Conservation (phyloP, 1,140 invertebrate species). For the Himalopsyche phryganea region DNA sequence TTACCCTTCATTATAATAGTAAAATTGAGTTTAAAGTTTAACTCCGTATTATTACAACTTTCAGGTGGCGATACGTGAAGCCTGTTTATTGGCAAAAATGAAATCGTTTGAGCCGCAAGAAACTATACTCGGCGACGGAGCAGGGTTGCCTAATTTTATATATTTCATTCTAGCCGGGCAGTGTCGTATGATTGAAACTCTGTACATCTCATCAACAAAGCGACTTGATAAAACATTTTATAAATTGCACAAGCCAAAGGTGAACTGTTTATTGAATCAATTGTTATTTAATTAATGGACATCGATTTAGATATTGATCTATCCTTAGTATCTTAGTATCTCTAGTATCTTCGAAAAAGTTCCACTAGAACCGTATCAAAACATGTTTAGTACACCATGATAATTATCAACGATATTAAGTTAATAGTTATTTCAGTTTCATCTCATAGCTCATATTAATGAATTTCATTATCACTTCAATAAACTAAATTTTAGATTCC, state of each 20-base stretch:
- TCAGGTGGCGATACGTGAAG: constrained; percentile 55
- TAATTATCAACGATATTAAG: too few species aligned
- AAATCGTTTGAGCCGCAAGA: constrained; percentile 54
- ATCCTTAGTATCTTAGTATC: too few species aligned
- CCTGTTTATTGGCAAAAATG: constrained; percentile 61
- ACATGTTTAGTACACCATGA: too few species aligned
- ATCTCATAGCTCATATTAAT: too few species aligned
- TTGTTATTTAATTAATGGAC: too few species aligned
- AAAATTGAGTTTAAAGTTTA: too few species aligned
- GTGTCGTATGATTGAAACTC: constrained; percentile 60
- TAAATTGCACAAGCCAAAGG: constrained; percentile 45
- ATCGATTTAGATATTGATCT: background rate
- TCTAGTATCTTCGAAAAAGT: too few species aligned
- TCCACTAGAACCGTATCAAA: too few species aligned
- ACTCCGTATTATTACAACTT: constrained; percentile 31
- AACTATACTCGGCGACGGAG: constrained; percentile 60
- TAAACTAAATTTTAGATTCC: too few species aligned
- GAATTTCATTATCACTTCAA: too few species aligned
- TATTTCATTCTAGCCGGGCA: constrained; percentile 61
- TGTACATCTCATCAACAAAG: constrained; percentile 36
- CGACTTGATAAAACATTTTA: constrained; percentile 45
- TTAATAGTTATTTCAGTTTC: too few species aligned
- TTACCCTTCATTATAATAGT: too few species aligned
- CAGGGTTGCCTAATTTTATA: constrained; percentile 59
- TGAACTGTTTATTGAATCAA: background rate